Evolutionary conservation across 2,888 invertebrate species (phyloP).

Genomic region (Cheilosia variabilis): DNA sequence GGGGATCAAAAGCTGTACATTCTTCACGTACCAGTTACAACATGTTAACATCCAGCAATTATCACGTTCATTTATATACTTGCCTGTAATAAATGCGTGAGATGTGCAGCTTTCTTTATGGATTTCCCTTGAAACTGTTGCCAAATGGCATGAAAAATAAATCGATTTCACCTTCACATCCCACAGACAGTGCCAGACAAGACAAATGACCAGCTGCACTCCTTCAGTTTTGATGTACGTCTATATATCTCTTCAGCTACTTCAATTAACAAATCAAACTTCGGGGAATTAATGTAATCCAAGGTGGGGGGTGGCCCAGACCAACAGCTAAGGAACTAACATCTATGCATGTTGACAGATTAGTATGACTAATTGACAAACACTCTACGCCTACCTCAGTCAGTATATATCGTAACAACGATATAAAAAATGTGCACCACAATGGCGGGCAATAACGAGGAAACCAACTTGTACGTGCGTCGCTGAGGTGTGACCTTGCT

Average conservation of each 20-base stretch:
- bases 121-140: constrained; percentile 21
- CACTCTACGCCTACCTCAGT: constrained; percentile 27
- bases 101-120: constrained; percentile 21
- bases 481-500: constrained; percentile 72
- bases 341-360: constrained; percentile 47
- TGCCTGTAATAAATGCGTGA: constrained; percentile 4
- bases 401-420: constrained; percentile 8
- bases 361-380: constrained; percentile 51
- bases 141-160: constrained; percentile 32
- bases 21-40: constrained; percentile 39
- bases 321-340: not conserved
- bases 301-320: not conserved
- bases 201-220: constrained; percentile 18
- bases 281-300: constrained; percentile 13
- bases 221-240: not conserved
- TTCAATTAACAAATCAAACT: constrained; percentile 44
- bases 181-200: constrained; percentile 19
- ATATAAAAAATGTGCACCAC: constrained; percentile 2
- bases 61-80: constrained; percentile 9
- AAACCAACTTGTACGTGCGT: constrained; percentile 48
- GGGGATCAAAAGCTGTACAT: not conserved
- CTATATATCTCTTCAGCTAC: constrained; percentile 5
- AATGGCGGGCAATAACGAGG: constrained; percentile 57
- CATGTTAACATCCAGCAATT: constrained; percentile 25
- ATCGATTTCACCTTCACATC: constrained; percentile 47